Base-by-base conservation (phyloP, 2,113 vertebrate genomes). In the Tyto alba region DNA sequence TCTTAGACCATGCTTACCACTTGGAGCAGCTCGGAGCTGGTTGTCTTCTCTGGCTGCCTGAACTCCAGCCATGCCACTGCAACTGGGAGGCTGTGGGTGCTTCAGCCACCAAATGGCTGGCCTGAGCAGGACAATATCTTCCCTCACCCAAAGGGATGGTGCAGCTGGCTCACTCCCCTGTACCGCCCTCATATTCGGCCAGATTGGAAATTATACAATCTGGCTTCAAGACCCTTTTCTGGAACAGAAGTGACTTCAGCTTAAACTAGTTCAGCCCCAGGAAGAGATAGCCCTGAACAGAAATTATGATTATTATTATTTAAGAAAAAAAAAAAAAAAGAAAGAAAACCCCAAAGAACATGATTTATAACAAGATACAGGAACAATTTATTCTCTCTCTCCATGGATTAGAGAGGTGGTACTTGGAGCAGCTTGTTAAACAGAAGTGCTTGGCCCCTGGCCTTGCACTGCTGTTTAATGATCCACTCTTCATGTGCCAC, bases 341-440 rank as follows among this genome's bases (percentile, higher is more conserved):
- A 72, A 74, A 80, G 23, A 63, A 66, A 53, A 36, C 22, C 47
- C 59, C 75, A 85, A 96, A 97, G 87, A 97, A 95, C 50, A 55
- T 16, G n/a, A 93, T 97, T 97, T 96, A 94, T 94, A 98, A 96
- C 95, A 96, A 96, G 95, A 95, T 92, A 93, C 71, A 76, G 89
- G 85, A 97, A 94, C 97, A 97, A 98, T 98, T 98, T 98, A 96
- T 98, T 98, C 97, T 95, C 91, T 95, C 95, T 97, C 96, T 98
- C 96, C 43, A 1, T 96, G 96, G 97, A 98, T 98, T 98, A 97
- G 97, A 97, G 97, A 98, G 98, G 98, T 97, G 98, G 98, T 97
- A 96, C 97, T 98, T 98, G 96, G 98, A 98, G 95, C 97, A 97
- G 98, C 98, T 98, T 98, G 98, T 98, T 98, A 98, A 98, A 98